phyloP scores from a whole-genome alignment of 2,113 vertebrate species.

The Lepisosteus osseus region DNA sequence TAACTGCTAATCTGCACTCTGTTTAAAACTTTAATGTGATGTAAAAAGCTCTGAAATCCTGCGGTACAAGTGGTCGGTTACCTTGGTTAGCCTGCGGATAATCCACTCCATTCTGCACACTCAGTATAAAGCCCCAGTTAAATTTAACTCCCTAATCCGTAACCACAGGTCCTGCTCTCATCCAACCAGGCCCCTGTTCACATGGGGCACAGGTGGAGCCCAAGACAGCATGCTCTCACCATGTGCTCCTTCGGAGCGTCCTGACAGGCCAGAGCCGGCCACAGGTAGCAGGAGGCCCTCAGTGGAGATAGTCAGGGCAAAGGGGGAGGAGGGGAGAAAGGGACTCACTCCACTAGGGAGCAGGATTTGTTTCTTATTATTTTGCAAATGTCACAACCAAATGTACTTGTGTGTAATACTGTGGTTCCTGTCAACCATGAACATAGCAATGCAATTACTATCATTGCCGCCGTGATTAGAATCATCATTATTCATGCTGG shows the following conservation, averaged over 20 bases:
- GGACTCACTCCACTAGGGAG: too few relatives aligned
- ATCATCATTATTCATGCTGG: too few relatives aligned
- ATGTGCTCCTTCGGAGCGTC: background rate
- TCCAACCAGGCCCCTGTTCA: slow-evolving; percentile 1
- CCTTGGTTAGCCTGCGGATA: slow-evolving; percentile 51
- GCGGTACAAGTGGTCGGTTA: slow-evolving; percentile 36
- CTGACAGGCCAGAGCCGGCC: background rate
- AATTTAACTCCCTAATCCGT: slow-evolving; percentile 70
- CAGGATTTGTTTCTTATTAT: too few relatives aligned
- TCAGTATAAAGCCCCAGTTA: slow-evolving; percentile 64
- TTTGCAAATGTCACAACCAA: too few relatives aligned
- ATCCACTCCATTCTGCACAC: slow-evolving; percentile 65
- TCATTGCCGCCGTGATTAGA: too few relatives aligned
- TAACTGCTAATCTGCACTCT: background rate
- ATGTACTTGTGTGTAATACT: too few relatives aligned
- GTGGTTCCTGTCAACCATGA: too few relatives aligned
- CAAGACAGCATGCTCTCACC: background rate
- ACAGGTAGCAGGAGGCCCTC: too few relatives aligned
- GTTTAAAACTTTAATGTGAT: slow-evolving; percentile 6
- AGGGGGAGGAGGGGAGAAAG: too few relatives aligned
- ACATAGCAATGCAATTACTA: too few relatives aligned
- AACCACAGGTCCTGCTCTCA: slow-evolving; percentile 26
- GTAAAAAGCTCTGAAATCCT: slow-evolving; percentile 36
- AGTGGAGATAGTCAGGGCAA: background rate
- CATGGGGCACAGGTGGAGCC: slow-evolving; percentile 4